These are phyloP conservation scores for Ochropacha duplaris DNA, from an alignment of 2,888 invertebrate genomes.

Conservation along the genomic window DNA sequence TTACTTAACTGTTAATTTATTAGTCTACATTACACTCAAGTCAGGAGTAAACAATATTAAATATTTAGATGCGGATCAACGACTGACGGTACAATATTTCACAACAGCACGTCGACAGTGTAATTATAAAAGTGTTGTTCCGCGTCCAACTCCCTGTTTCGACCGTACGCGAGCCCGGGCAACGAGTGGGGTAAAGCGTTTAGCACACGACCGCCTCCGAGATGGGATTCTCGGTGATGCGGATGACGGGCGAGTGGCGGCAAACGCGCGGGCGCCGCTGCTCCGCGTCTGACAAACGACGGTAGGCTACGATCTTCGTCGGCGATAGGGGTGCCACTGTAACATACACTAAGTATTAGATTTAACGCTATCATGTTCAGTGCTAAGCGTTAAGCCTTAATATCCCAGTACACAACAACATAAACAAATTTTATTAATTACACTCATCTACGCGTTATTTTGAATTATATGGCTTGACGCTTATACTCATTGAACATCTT, in stretches of 20 bases:
- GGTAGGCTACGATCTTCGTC: slow-evolving; percentile 86
- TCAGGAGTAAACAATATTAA: not conserved
- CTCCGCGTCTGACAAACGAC: slow-evolving; percentile 80
- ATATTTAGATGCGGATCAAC: not conserved
- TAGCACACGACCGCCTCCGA: slow-evolving; percentile 89
- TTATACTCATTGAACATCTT: too few relatives aligned
- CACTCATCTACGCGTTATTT: too few relatives aligned
- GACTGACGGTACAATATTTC: not conserved
- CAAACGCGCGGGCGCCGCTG: slow-evolving; percentile 73
- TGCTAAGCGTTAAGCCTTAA: too few relatives aligned
- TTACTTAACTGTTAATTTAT: not conserved
- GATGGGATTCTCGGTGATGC: slow-evolving; percentile 91
- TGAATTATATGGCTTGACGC: too few relatives aligned
- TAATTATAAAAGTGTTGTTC: not conserved
- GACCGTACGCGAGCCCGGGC: slow-evolving; percentile 10
- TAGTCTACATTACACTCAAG: slow-evolving; percentile 2
- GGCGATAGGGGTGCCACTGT: slow-evolving; percentile 89
- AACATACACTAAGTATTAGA: slow-evolving; percentile 18
- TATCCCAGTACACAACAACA: too few relatives aligned
- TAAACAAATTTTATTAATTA: too few relatives aligned
- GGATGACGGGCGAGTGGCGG: slow-evolving; percentile 85
- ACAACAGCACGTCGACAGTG: not conserved
- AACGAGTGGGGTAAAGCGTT: slow-evolving; percentile 31
- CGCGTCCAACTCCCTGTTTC: not conserved
- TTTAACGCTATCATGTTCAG: too few relatives aligned